Evolutionary conservation across 2,113 vertebrate genomes (phyloP).

Genomic region (Clupea harengus): DNA sequence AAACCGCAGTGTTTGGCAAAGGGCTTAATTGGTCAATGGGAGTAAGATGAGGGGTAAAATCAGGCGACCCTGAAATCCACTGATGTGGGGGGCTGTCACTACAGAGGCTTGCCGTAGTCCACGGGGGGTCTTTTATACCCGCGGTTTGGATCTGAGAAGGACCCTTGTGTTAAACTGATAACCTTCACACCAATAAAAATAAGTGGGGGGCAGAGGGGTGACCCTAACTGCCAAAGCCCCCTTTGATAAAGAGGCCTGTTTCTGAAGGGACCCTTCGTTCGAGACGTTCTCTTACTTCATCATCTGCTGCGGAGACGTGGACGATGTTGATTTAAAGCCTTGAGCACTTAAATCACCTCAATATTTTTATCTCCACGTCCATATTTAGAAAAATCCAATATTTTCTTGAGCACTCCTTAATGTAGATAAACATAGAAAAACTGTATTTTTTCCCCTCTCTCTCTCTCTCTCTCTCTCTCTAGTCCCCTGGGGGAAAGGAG

Average conservation of each 20-base stretch:
- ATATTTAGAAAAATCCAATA: not conserved
- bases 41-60: not conserved
- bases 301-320: not conserved
- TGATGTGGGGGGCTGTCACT: not conserved
- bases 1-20: not conserved
- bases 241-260: not conserved
- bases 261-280: not conserved
- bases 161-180: conserved; percentile 56
- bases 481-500: not conserved
- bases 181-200: conserved; percentile 20
- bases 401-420: not conserved
- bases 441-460: not conserved
- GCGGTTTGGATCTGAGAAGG: conserved; percentile 58
- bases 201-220: not conserved
- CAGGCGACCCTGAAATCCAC: not conserved
- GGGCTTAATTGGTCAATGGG: not conserved
- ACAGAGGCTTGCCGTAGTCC: not conserved
- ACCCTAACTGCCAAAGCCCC: not conserved
- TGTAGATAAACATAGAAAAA: conserved; percentile 26
- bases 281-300: no score
- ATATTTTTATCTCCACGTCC: not conserved
- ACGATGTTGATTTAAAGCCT: not conserved
- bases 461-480: not conserved
- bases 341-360: not conserved
- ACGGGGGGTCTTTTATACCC: conserved; percentile 39